Base-by-base conservation (phyloP, 1,140 invertebrate species). In the Bombus soroeensis region DNA sequence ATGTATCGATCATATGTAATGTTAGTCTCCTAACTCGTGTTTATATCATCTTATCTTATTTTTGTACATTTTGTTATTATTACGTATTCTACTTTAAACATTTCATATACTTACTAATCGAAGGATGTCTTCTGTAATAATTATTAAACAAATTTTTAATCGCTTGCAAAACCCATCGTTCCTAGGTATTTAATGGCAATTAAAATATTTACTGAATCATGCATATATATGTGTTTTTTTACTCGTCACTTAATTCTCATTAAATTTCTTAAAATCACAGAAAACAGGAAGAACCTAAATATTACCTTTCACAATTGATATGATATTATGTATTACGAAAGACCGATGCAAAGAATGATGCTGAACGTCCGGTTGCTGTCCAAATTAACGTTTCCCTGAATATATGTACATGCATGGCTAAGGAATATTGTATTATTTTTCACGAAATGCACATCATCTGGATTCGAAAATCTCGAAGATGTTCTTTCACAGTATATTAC, bases 201-300 rank as follows among this genome's bases (percentile, higher is more conserved):
- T 72, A 72, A 39, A 43, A 79, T 37, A 73, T 72, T 64, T 22
- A 72, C 39, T 37, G 76, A 64, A 80, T 85, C 83, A 85, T 70
- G 68, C 18, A 41, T 53, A 12, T 43, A 4, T 13, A n/a, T 28
- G 10, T 59, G 25, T 10, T 3, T 4, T 4, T 28, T 8, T 68
- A n/a, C 53, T 32, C 12, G 4, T 53, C 15, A 80, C n/a, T 28
- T 9, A 47, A 75, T 81, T 59, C 15, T 28, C 28, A 8, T 66
- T 43, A 15, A 12, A 41, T 41, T 22, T 80, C 34, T 37, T 34
- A n/a, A 72, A 41, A 81, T 72, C 18, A 32, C 4, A 39, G 10
- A 85, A 81, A 81, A 85, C 84, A 81, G 84, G 84, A 81, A 81
- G 41, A 57, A 1, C 6, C 18, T 85, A 85, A 85, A 72, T 75